Base-by-base conservation (phyloP, 2,113 vertebrate species). In the Saguinus midas region DNA sequence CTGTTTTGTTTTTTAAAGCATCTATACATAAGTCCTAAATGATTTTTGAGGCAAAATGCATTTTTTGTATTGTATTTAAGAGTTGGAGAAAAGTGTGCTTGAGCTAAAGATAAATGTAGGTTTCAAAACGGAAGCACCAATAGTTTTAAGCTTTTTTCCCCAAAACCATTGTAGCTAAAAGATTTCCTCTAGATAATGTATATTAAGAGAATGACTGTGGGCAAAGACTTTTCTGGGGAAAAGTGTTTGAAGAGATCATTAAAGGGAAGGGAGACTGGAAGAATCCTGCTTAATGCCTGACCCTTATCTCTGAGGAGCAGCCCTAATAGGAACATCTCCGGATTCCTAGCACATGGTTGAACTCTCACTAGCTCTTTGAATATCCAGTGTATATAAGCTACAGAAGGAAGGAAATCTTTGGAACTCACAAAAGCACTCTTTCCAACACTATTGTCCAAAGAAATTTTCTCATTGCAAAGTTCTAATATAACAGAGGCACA, bases 61-160 rank as follows among this genome's bases (percentile, higher is more conserved):
- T 64, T 92, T 92, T 92, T 23, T 20, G 10, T 64, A 87, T 43
- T 20, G 91, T 86, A 85, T 55, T 94, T 93, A 66, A 91, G 79
- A 89, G 17, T 29, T 72, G 35, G 58, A 76, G 64, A 40, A 94
- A 1, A 64, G 32, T 6, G 37, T 66, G 3, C n/a, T 87, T 83
- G n/a, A 88, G 52, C 82, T 93, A 82, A 88, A 86, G 35, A 73
- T 29, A 75, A 86, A 80, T 27, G 8, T 55, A 35, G 37, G 23
- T 40, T 93, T 70, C 92, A 40, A 96, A 90, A 86, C 43, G 21
- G 11, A 82, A 96, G 70, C 7, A 45, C 4, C 9, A 61, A 40
- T 72, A 35, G 70, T 32, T 75, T 78, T 5, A 55, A 87, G 9
- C 1, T 55, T 37, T 55, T 85, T 73, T 23, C n/a, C 13, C 14